Evolutionary conservation across 2,113 vertebrate genomes (phyloP), one percentile per base, ranked within the genome.

Genomic region (Heptranchias perlo): DNA sequence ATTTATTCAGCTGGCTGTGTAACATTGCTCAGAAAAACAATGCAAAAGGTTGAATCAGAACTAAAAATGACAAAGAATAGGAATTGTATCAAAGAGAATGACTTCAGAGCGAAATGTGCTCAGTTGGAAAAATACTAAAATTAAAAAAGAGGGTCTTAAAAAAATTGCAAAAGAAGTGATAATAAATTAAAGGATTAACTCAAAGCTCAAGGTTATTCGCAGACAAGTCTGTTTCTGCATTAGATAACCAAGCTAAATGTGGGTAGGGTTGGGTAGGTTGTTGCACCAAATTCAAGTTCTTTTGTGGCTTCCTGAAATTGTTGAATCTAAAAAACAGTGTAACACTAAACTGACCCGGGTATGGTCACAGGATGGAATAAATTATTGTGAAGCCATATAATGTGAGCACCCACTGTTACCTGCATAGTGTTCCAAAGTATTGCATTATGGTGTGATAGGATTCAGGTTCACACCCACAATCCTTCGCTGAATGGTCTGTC

Each of bases 1-100:
- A 95, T 73, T 49, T 35, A 69, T 67, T 95, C 64, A 73, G 93
- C 65, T 14, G 65, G 39, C 94, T 47, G 28, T 52, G 28, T n/a
- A n/a, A 73, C 65, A 95, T 73, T 69, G 25, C 94, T 73, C 44
- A 73, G 64, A 95, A 67, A 95, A 47, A 69, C 64, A 47, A 95
- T 49, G 61, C 44, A 84, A 2, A 47, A 39, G 47, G 65, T 67
- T 69, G 65, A 28, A 31, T 28, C 25, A 52, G 44, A 52, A 31
- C 62, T 49, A 52, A 95, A 95, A 95, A 95, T 64, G 62, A 47
- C 61, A 47, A 73, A 44, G 25, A 69, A 14, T 25, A 47, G 58
- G 18, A 10, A 93, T 16, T 44, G 89, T 44, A 95, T 3, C 89
- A 76, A 95, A 95, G 35, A 35, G 47, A 62, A 39, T 35, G 58